Evolutionary conservation across 2,113 vertebrate genomes (phyloP), one percentile per base, ranked within the genome.

Genomic region (Phoenicopterus ruber): DNA sequence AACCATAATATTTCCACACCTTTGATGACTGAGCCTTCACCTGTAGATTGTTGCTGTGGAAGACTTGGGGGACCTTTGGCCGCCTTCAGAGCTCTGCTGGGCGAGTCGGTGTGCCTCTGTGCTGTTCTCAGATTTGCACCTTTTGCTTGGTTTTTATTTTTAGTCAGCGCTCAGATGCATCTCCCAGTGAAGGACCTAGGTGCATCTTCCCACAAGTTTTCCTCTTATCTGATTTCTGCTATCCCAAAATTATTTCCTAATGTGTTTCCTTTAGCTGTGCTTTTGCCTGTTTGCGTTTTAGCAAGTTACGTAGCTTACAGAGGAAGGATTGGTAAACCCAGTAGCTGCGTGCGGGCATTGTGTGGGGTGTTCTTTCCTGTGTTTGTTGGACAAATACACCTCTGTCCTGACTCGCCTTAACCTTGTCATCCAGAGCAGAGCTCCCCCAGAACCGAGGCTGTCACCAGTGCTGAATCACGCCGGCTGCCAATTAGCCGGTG

Each of bases 321-420:
- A 76, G 65, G 58, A 49, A 63, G 57, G 65, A 10, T 11, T 49
- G 65, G 11, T 52, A 17, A 79, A 20, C 4, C 19, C 42, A 16
- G 44, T 28, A 36, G 61, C 50, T 29, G 10, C 0, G 1, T 29
- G 62, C 8, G 1, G 67, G 31, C 0, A 1, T 11, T 11, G 62
- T 63, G 52, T 59, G 67, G 31, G 50, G 20, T 70, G 86, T 57
- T 73, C 49, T 61, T 66, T 49, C 59, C 59, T 67, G 10, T 73
- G 82, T 81, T 61, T 86, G 47, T 29, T 90, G 65, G n/a, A 36
- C 77, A 91, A 86, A 89, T 22, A 32, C 1, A 59, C 32, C 65
- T 67, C 72, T 74, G n/a, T 58, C 69, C 95, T 89, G 70, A 84
- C 54, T 78, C 82, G 36, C 72, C 36, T 26, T 77, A 34, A 57